These are phyloP conservation scores for Bombus confusus DNA, from an alignment of 1,140 invertebrate species.

Conservation along the genomic window DNA sequence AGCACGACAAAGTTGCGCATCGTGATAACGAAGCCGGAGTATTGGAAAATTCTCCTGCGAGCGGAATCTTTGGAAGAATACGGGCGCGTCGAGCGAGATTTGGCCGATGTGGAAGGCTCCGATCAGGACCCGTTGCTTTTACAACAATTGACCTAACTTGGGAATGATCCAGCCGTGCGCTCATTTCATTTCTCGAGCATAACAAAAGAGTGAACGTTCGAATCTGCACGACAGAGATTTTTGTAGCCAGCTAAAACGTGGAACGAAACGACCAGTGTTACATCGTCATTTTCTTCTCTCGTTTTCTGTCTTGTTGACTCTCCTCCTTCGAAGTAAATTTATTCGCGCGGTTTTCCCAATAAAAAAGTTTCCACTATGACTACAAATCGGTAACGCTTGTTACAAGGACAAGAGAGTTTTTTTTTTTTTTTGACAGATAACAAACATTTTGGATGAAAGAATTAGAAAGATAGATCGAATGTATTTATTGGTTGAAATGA, in stretches of 20 bases:
- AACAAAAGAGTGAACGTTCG: background rate
- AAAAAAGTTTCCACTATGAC: background rate
- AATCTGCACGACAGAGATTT: slow-evolving; percentile 15
- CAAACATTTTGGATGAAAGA: background rate
- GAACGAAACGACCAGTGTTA: slow-evolving; percentile 1
- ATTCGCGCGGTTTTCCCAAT: background rate
- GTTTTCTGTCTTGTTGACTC: slow-evolving; percentile 2
- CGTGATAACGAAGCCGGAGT: background rate
- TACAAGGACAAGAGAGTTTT: background rate
- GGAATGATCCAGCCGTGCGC: slow-evolving; percentile 25
- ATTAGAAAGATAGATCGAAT: background rate
- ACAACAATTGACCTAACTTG: slow-evolving; percentile 39
- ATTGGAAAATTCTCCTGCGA: slow-evolving; percentile 16
- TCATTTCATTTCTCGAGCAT: slow-evolving; percentile 3
- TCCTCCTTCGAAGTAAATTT: background rate
- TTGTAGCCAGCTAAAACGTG: background rate
- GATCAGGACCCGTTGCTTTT: background rate
- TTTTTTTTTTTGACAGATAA: too few species aligned
- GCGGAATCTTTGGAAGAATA: background rate
- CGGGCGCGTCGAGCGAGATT: background rate
- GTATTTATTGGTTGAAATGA: background rate
- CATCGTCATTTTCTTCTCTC: background rate
- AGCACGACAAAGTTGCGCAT: background rate
- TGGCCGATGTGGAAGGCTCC: background rate
- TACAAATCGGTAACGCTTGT: background rate